A percentile compares a stretch with the other conserved stretches of the same genome.
phyloP scores from a whole-genome alignment of 2,888 invertebrate genomes.

The Ectemnius cavifrons region DNA sequence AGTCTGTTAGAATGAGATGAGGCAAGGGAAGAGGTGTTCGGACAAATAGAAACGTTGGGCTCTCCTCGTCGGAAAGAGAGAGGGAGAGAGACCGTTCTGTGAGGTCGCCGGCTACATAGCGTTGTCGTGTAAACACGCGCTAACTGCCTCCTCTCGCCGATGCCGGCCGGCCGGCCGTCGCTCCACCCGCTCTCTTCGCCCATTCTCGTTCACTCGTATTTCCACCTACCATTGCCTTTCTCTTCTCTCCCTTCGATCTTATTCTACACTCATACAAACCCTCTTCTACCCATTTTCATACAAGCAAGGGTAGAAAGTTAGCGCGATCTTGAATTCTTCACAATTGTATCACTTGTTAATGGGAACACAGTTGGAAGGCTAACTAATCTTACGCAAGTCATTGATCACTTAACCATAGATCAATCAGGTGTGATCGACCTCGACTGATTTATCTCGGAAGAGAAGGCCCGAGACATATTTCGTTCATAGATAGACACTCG shows the following conservation, averaged over 20 bases:
- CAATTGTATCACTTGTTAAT: no score
- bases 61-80: neutral
- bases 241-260: neutral
- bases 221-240: neutral
- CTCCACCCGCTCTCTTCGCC: slow-evolving; percentile 25
- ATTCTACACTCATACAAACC: neutral
- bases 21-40: slow-evolving; percentile 61
- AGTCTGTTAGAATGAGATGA: slow-evolving; percentile 20
- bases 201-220: neutral
- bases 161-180: slow-evolving; percentile 48
- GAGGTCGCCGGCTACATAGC: slow-evolving; percentile 76
- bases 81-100: slow-evolving; percentile 58
- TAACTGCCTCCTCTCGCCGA: slow-evolving; percentile 73
- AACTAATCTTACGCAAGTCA: no score
- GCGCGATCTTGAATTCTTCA: no score
- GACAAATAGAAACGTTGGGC: slow-evolving; percentile 76
- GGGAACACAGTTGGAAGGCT: no score
- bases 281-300: neutral
- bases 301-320: no score
- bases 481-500: no score
- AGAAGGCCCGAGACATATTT: no score
- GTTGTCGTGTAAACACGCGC: slow-evolving; percentile 78
- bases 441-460: no score
- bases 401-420: no score
- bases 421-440: no score